Evolutionary conservation across 2,113 vertebrate genomes (phyloP), one percentile per base, ranked within the genome.

Genomic region (Cygnus buccinator): DNA sequence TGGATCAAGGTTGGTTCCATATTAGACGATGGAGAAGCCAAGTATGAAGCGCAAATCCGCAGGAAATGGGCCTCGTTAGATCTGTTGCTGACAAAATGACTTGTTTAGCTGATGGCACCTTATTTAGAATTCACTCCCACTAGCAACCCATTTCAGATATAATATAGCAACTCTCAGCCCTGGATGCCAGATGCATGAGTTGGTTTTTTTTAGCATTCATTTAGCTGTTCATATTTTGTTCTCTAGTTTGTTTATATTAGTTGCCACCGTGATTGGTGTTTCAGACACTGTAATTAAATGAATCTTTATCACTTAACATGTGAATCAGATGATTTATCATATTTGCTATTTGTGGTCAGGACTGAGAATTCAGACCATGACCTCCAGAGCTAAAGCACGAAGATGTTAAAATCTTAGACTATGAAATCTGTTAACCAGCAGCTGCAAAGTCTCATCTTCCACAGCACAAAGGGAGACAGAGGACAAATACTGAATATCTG

Each of bases 381-480:
- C 39, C 62, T 90, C 61, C 35, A 61, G 4, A 22, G 39, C 58
- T 87, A 87, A 87, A 91, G 50, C 41, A 90, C 0, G 3, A 94
- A 84, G 77, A 87, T 6, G 12, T 92, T 79, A 79, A 77, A 87
- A 87, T 58, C 62, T 91, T 12, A 26, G 65, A 57, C 41, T 33
- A 84, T 65, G 68, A 96, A 93, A 31, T 85, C 77, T 58, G 57
- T 48, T 84, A 93, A 81, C 62, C 54, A 84, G 86, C 95, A 96
- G 94, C 92, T 93, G 93, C 86, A 72, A 93, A 88, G 82, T 91
- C 88, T 94, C 86, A 93, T 84, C 86, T 95, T 96, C 76, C 86
- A 83, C 1, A 3, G 80, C 80, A 87, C 61, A 78, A 89, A 95
- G 52, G 85, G 54, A 81, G 57, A 72, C 2, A 94, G 37, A 84